These are phyloP conservation scores for Onychomys torridus DNA, from an alignment of 2,797 vertebrate species.

Conservation along the genomic window DNA sequence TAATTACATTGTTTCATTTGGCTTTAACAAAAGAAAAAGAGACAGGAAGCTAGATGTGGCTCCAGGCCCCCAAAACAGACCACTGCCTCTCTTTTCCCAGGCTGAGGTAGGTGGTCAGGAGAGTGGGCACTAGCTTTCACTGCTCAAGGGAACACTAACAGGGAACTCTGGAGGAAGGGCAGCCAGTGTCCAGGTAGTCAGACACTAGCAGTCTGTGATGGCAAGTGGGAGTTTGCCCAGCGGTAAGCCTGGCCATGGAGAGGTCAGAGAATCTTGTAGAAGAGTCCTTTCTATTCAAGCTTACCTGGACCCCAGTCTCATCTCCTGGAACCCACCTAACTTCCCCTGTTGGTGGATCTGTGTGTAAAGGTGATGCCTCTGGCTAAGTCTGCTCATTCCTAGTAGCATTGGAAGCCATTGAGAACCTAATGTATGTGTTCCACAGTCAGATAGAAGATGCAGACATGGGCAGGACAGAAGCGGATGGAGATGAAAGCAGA, in stretches of 20 bases:
- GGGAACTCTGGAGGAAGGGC: background rate
- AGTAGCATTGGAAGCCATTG: background rate
- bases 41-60: slow-evolving; percentile 91
- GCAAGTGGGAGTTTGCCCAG: background rate
- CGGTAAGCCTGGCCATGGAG: background rate
- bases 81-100: slow-evolving; percentile 61
- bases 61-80: slow-evolving; percentile 73
- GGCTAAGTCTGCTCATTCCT: background rate
- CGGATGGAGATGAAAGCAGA: background rate
- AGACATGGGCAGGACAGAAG: too few relatives aligned
- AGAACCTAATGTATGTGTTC: background rate
- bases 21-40: slow-evolving; percentile 99
- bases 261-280: background rate
- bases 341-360: background rate
- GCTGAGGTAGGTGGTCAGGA: slow-evolving; percentile 40
- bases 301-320: background rate
- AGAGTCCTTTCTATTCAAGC: background rate
- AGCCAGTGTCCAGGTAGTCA: background rate
- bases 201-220: background rate
- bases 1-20: slow-evolving; percentile 99
- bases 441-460: background rate
- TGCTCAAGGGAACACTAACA: background rate
- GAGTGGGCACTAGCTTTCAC: slow-evolving; percentile 17
- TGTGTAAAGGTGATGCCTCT: background rate
- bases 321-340: background rate